These are phyloP conservation scores for Oikopleura dioica DNA, from an alignment of 23 tunicate genomes.

Conservation along the genomic window DNA sequence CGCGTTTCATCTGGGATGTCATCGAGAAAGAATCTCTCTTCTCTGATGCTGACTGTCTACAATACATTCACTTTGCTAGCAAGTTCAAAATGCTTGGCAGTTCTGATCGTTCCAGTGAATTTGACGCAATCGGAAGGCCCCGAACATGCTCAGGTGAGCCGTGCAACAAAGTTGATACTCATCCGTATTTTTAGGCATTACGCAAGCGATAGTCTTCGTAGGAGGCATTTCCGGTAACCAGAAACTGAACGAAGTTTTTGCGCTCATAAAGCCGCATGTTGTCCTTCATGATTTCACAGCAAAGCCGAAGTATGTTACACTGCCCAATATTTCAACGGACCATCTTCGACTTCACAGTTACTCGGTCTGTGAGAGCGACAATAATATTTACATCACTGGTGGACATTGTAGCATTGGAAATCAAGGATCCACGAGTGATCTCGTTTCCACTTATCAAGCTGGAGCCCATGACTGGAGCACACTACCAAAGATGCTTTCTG, in stretches of 20 bases:
- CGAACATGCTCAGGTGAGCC: slow-evolving; percentile 36
- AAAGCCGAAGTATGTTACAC: no score
- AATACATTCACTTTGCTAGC: slow-evolving; percentile 19
- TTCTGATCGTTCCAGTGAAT: no score
- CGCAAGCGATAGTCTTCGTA: slow-evolving; percentile 47
- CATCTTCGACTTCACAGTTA: slow-evolving; percentile 64
- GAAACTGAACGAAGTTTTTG: slow-evolving; percentile 34
- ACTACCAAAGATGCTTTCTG: slow-evolving; percentile 34
- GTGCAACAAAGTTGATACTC: slow-evolving; percentile 15
- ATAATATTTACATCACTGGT: slow-evolving; percentile 71
- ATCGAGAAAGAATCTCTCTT: slow-evolving; percentile 33
- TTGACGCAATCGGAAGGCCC: slow-evolving; percentile 27
- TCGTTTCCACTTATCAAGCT: slow-evolving; percentile 49
- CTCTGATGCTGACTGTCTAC: slow-evolving; percentile 18
- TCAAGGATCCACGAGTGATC: slow-evolving; percentile 44
- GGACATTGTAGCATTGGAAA: slow-evolving; percentile 65
- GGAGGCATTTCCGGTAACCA: slow-evolving; percentile 79
- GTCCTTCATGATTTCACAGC: no score
- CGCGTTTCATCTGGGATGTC: slow-evolving; percentile 41
- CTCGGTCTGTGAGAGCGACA: slow-evolving; percentile 51
- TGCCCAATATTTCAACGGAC: slow-evolving; percentile 38
- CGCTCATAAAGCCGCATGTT: no score
- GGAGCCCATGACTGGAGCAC: slow-evolving; percentile 54
- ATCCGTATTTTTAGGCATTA: slow-evolving; percentile 22
- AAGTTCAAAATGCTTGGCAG: slow-evolving; percentile 51